These are phyloP conservation scores for Seira ritae DNA, from an alignment of 2,888 invertebrate genomes.

Conservation along the genomic window DNA sequence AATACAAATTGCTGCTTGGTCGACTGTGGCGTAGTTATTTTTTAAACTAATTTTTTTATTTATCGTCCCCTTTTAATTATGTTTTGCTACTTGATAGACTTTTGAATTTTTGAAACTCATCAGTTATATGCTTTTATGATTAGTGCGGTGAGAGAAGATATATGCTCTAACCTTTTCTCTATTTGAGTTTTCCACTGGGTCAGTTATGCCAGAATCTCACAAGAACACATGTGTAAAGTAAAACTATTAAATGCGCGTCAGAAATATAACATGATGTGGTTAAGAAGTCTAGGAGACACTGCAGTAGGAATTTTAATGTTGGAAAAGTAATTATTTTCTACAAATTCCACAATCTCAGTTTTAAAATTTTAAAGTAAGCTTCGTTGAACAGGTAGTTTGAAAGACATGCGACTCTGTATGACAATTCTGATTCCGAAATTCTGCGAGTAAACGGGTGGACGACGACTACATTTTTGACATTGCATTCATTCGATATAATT, in stretches of 20 bases:
- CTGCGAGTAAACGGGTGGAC: neutral
- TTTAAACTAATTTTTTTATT: neutral
- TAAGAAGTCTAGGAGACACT: too few species aligned
- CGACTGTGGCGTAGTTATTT: conserved; percentile 43
- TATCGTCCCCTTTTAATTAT: neutral
- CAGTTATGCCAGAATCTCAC: too few species aligned
- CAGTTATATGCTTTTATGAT: neutral
- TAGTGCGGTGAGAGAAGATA: too few species aligned
- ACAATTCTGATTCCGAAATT: too few species aligned
- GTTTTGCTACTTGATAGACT: neutral
- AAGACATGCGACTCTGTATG: too few species aligned
- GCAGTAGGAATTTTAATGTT: too few species aligned
- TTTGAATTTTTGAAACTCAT: neutral
- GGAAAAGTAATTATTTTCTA: too few species aligned
- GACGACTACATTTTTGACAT: neutral
- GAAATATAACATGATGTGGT: neutral
- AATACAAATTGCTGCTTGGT: conserved; percentile 53
- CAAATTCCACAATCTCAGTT: too few species aligned
- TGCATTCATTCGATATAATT: conserved; percentile 11
- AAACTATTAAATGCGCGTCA: too few species aligned
- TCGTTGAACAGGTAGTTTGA: too few species aligned
- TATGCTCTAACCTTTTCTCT: neutral
- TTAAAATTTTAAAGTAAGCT: too few species aligned
- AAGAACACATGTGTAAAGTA: too few species aligned
- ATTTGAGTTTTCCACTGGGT: neutral